These are phyloP conservation scores for Diplogasteroides magnus DNA, from an alignment of 1,140 invertebrate species.

Conservation along the genomic window DNA sequence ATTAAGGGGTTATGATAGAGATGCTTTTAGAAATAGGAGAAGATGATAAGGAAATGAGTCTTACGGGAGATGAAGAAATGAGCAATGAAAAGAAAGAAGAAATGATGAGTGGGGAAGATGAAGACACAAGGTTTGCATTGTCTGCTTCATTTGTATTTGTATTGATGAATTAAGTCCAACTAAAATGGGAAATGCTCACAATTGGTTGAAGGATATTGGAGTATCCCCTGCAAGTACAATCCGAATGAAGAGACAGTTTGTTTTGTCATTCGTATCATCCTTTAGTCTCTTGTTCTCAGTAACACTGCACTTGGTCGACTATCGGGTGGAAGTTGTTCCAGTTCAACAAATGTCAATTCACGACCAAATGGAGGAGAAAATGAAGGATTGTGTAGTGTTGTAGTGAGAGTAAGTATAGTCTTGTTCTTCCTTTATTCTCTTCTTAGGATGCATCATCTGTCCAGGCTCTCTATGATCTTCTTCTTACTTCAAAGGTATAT, in stretches of 20 bases:
- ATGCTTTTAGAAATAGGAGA: background rate
- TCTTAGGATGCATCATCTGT: constrained; percentile 12
- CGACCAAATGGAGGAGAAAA: background rate
- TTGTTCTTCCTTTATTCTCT: background rate
- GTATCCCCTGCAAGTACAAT: constrained; percentile 11
- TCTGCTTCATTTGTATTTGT: too few relatives aligned
- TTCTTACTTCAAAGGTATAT: constrained; percentile 16
- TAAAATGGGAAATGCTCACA: background rate
- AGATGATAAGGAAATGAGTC: background rate
- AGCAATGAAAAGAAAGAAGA: background rate
- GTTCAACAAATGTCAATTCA: background rate
- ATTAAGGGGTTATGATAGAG: too few relatives aligned
- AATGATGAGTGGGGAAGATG: background rate
- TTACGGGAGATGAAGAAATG: background rate
- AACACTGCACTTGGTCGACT: background rate
- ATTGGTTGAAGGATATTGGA: constrained; percentile 17
- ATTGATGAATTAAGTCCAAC: too few relatives aligned
- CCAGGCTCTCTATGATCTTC: constrained; percentile 19
- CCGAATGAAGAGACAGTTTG: constrained; percentile 7
- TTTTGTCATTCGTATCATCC: background rate
- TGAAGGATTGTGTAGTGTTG: background rate
- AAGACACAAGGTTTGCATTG: background rate
- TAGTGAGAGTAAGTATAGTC: background rate
- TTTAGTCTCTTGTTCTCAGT: background rate
- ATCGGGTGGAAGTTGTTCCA: background rate